phyloP scores from a whole-genome alignment of 2,113 vertebrate genomes.

The Ammospiza caudacuta region DNA sequence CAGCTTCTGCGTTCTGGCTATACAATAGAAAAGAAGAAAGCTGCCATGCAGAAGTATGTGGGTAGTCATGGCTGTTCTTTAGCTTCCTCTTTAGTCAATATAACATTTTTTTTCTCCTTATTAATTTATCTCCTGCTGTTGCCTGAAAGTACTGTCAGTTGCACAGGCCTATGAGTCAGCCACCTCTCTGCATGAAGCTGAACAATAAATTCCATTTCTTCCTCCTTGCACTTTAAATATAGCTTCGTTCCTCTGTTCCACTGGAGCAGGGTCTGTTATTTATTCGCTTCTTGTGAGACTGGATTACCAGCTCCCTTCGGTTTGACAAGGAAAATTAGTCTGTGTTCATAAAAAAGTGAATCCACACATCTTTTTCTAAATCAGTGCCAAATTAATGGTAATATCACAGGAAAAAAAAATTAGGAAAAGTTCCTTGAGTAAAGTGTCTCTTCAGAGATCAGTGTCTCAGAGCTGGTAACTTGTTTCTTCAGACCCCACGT shows the following conservation, averaged over 20 bases:
- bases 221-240: conserved; percentile 33
- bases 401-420: not conserved
- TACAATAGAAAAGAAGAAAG: not conserved
- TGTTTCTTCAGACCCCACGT: rapidly evolving
- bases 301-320: not conserved
- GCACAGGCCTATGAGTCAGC: conserved; percentile 26
- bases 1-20: not conserved
- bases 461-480: not conserved
- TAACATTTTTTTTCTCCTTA: conserved; percentile 11
- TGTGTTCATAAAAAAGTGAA: not conserved
- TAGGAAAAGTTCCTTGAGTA: not conserved
- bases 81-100: conserved; percentile 20
- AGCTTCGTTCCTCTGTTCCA: not conserved
- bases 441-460: not conserved
- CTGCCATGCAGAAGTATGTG: not conserved
- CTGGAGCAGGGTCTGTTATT: not conserved
- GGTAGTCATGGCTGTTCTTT: conserved; percentile 37
- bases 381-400: not conserved
- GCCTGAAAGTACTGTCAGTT: not conserved
- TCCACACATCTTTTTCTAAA: not conserved
- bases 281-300: not conserved
- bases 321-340: not conserved
- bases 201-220: conserved; percentile 57
- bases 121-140: conserved; percentile 59
- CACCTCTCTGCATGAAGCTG: conserved; percentile 50